Evolutionary conservation across 2,888 invertebrate genomes (phyloP).

Genomic region (Dolichopus griseipennis): DNA sequence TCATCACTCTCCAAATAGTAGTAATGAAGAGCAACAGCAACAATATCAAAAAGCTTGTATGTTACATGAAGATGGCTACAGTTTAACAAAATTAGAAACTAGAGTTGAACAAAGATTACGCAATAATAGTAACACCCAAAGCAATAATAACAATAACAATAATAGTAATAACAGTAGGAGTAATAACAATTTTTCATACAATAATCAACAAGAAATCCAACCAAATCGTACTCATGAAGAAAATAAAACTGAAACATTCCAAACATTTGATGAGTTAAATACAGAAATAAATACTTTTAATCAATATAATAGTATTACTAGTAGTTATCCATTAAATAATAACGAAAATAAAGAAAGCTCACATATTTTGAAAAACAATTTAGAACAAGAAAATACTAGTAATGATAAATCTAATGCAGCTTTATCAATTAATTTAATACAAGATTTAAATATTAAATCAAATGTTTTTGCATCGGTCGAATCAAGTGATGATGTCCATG

Average conservation of each 20-base stretch:
- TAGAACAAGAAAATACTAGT: not conserved
- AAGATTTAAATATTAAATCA: not conserved
- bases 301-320: conserved; percentile 6
- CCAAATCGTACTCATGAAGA: not conserved
- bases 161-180: not conserved
- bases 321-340: not conserved
- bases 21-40: conserved; percentile 36
- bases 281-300: not conserved
- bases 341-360: not conserved
- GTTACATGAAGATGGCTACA: conserved; percentile 37
- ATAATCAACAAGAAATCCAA: not conserved
- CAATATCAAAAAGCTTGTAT: conserved; percentile 37
- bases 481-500: not conserved
- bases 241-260: not conserved
- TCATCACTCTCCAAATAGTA: conserved; percentile 24
- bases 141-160: conserved; percentile 10
- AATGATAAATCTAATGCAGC: not conserved
- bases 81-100: conserved; percentile 40
- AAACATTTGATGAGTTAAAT: not conserved
- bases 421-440: not conserved
- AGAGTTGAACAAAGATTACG: conserved; percentile 31
- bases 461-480: not conserved
- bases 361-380: not conserved
- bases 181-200: not conserved
- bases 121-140: conserved; percentile 10